Percentiles rank a stretch among this genome's conserved stretches.
phyloP scores from a whole-genome alignment of 2,113 vertebrate genomes.

The Lasiurus cinereus region DNA sequence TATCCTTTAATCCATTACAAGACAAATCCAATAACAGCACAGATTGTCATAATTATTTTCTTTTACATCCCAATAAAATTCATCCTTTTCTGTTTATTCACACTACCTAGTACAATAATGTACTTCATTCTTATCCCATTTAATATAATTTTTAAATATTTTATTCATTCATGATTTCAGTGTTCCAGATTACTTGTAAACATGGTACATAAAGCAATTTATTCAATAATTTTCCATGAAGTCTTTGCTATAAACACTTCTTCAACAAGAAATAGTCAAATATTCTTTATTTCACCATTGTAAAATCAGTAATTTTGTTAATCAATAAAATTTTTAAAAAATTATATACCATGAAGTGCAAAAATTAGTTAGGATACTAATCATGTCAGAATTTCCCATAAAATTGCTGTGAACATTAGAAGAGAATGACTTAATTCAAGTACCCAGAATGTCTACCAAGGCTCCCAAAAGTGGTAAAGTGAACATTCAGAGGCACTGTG shows the following conservation, averaged over 20 bases:
- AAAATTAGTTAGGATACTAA: slow-evolving; percentile 8
- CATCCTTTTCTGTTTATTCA: slow-evolving; percentile 8
- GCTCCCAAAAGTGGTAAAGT: not conserved
- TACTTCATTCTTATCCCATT: slow-evolving; percentile 25
- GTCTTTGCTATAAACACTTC: not conserved
- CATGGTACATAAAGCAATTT: not conserved
- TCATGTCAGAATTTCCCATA: not conserved
- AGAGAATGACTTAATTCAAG: slow-evolving; percentile 35
- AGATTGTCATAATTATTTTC: not conserved
- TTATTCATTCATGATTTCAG: slow-evolving; percentile 19
- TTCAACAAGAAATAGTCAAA: slow-evolving; percentile 24
- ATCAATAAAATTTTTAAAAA: slow-evolving; percentile 14
- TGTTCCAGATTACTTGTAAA: slow-evolving; percentile 36
- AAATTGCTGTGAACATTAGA: slow-evolving; percentile 24
- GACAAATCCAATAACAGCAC: not conserved
- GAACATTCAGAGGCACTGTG: not conserved
- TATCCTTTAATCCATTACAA: not conserved
- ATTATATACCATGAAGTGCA: slow-evolving; percentile 41
- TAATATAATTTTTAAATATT: slow-evolving; percentile 19
- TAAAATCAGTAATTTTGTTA: not conserved
- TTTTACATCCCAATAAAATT: not conserved
- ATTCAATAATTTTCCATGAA: slow-evolving; percentile 25
- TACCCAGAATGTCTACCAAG: not conserved
- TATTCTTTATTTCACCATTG: slow-evolving; percentile 29
- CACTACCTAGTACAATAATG: not conserved